Evolutionary conservation across 2,113 vertebrate genomes (phyloP).

Genomic region (Butorides virescens): DNA sequence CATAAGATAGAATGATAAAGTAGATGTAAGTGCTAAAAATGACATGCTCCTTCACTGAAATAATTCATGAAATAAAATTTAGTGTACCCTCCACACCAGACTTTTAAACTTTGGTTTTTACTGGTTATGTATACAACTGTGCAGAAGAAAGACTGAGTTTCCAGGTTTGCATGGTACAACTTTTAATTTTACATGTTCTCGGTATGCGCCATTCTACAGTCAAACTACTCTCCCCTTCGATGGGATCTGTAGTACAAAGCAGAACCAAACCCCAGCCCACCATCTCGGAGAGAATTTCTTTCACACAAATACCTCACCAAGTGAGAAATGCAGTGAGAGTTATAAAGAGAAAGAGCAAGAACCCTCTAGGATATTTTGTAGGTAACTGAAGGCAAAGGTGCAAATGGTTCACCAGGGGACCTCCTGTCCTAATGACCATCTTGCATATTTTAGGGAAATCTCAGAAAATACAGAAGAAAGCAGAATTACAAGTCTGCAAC

Average conservation of each 20-base stretch:
- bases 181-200: background rate
- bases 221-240: background rate
- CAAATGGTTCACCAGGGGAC: background rate
- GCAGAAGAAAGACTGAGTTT: background rate
- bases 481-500: background rate
- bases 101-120: background rate
- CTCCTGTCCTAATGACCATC: too few relatives aligned
- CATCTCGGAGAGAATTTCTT: background rate
- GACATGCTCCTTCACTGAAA: background rate
- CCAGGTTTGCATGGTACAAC: rapidly evolving
- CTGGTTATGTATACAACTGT: rapidly evolving
- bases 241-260: background rate
- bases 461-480: background rate
- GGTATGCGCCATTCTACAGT: rapidly evolving
- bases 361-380: background rate
- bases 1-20: background rate
- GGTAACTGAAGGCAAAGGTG: background rate
- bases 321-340: background rate
- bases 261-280: background rate
- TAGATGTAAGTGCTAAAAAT: background rate
- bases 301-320: background rate
- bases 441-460: background rate
- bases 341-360: background rate
- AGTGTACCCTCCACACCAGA: background rate
- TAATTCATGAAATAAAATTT: background rate